Evolutionary conservation across 1,140 invertebrate genomes (phyloP).

Genomic region (Eriocheir sinensis): DNA sequence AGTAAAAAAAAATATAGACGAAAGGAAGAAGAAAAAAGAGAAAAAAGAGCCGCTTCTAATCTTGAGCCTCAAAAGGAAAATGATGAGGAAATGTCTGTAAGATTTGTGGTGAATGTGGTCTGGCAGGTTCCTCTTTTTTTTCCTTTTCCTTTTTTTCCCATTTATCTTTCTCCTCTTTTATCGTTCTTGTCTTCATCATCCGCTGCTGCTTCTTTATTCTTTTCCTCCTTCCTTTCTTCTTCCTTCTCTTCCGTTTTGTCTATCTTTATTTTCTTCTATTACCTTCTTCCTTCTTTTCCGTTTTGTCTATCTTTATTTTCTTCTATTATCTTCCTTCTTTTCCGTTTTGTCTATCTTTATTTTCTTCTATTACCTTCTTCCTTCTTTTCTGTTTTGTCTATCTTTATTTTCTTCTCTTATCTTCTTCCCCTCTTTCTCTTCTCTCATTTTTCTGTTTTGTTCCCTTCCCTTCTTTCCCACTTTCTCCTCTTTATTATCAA

Average conservation of each 20-base stretch:
- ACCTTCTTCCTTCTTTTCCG: not conserved
- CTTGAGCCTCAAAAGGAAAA: slow-evolving; percentile 23
- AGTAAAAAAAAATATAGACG: no score
- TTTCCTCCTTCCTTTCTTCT: not conserved
- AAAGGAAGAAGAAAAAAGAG: no score
- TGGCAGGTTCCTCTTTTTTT: not conserved
- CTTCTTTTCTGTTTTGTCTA: not conserved
- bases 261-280: not conserved
- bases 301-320: not conserved
- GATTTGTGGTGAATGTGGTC: not conserved
- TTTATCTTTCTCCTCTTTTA: not conserved
- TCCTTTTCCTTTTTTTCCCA: not conserved
- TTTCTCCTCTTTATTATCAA: no score
- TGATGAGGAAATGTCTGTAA: not conserved
- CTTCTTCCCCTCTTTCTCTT: no score
- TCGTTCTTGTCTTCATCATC: not conserved
- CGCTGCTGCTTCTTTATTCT: no score
- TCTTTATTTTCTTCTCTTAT: no score
- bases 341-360: no score
- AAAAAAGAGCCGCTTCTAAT: slow-evolving; percentile 3
- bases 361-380: no score
- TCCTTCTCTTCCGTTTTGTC: not conserved
- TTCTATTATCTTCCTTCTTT: no score
- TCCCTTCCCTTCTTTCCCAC: no score
- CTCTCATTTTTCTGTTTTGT: no score